Base-by-base conservation (phyloP, 2,113 vertebrate genomes). In the Hymenochirus boettgeri region DNA sequence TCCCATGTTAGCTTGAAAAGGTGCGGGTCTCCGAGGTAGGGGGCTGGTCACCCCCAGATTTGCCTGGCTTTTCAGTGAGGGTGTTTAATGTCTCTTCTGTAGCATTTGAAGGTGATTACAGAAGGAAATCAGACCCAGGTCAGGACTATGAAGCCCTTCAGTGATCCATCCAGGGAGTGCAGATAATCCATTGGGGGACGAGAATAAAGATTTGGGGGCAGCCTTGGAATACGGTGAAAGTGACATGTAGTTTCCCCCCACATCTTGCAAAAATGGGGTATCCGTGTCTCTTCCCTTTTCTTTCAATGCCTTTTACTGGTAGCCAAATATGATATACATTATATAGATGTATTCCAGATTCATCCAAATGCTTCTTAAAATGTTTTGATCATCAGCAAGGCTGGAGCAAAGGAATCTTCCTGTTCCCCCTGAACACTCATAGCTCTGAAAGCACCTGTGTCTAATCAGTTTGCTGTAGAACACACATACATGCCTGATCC, bases 1-100 rank as follows among this genome's bases (percentile, higher is more conserved):
- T 73, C 93, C 93, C 93, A 95, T 95, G 66, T 76, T 79, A 79
- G 69, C 77, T 74, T 31, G 56, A 33, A 67, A 56, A 22, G 18
- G 64, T 51, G 55, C 23, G 27, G 47, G 56, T 51, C 56, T 39
- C 6, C 46, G 45, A 42, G 33, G 55, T 55, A 50, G 24, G 25
- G 46, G 63, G 26, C 58, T 47, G 18, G 21, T 26, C 58, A 56
- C 64, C 64, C 64, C 64, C 39, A 67, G 55, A 52, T 56, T 67
- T 58, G 55, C 45, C n/a, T 51, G 45, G 46, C n/a, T 57, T 51
- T 22, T 59, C 45, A 51, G 48, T 23, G 55, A 52, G 46, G 26
- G 46, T 39, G 23, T n/a, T 59, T 45, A 51, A 24, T 59, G 48
- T 47, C 33, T 31, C 33, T 57, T 37, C 63, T 57, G 22, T 56